Evolutionary conservation across 2,888 invertebrate genomes (phyloP).

Genomic region (Hyposoter dolosus): DNA sequence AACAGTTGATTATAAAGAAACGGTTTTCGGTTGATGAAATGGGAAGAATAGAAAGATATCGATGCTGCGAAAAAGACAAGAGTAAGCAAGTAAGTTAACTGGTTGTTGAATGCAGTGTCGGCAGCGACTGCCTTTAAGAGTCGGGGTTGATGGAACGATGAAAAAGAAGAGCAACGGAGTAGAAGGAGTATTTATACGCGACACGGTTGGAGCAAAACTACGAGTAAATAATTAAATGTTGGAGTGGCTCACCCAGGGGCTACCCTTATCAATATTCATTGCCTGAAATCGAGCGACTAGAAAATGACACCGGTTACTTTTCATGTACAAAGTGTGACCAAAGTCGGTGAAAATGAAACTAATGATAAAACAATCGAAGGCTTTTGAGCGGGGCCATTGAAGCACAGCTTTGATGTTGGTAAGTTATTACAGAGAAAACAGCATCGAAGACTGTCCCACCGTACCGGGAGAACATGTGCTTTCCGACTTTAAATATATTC

Average conservation of each 20-base stretch:
- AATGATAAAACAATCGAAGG: not conserved
- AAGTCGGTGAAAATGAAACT: not conserved
- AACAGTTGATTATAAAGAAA: not conserved
- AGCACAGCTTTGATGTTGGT: not conserved
- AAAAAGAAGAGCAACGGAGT: constrained; percentile 10
- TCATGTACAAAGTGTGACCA: constrained; percentile 9
- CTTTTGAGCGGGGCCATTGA: not conserved
- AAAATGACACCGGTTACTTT: constrained; percentile 50
- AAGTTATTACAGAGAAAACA: not conserved
- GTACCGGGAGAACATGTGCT: not conserved
- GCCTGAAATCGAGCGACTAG: constrained; percentile 72
- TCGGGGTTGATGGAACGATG: not conserved
- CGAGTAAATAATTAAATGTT: constrained; percentile 74
- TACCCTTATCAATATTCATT: constrained; percentile 76
- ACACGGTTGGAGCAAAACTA: constrained; percentile 21
- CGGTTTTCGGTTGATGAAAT: constrained; percentile 27
- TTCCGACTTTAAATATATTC: not conserved
- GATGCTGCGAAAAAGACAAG: constrained; percentile 34
- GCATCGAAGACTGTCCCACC: not conserved
- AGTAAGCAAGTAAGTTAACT: constrained; percentile 25
- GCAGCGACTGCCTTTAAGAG: constrained; percentile 69
- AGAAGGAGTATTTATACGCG: constrained; percentile 4
- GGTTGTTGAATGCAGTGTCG: constrained; percentile 67
- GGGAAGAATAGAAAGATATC: constrained; percentile 44
- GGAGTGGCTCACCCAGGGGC: constrained; percentile 70